Evolutionary conservation across 2,888 invertebrate species (phyloP), one percentile per base, ranked within the genome.

Genomic region (Adelognathus sp.): DNA sequence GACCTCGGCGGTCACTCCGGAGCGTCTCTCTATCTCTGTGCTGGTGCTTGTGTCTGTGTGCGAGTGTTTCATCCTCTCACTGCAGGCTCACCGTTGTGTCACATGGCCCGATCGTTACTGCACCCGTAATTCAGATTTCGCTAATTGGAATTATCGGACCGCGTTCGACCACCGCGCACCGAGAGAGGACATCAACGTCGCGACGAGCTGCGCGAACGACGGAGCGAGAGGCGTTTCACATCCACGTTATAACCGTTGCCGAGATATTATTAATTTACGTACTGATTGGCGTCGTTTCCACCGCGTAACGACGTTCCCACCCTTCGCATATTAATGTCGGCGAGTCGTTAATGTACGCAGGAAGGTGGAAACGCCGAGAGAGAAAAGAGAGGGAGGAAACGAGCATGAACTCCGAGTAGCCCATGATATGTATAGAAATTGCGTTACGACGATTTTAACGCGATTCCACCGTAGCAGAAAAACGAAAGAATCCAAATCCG

Each of bases 121-220:
- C 77, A 58, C 74, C 60, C 76, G 81, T 80, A 80, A 81, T 82
- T 80, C 80, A 83, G 85, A 87, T 87, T 86, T 85, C 78, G 77
- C 85, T 89, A 86, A 88, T 88, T 86, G 85, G 86, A 86, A 88
- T 89, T 88, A 88, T 87, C 87, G 86, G 84, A 84, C 84, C 85
- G 83, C 66, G 67, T 63, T 54, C 29, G 50, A 52, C 50, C 41
- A 24, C 24, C 29, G 39, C 11, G 52, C 66, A 24, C 63, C 18
- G 24, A 16, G 27, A 18, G 36, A 24, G 36, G 66, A 27, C 66
- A 39, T 46, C 21, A 21, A 7, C 9, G 46, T n/a, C n/a, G n/a
- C n/a, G n/a, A n/a, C n/a, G n/a, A n/a, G n/a, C n/a, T n/a, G n/a
- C n/a, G n/a, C n/a, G n/a, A n/a, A n/a, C n/a, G 21, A 1, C 46